A percentile compares a stretch with the other conserved stretches of the same genome.
phyloP scores from a whole-genome alignment of 2,888 invertebrate genomes.

The Latrodectus hesperus region DNA sequence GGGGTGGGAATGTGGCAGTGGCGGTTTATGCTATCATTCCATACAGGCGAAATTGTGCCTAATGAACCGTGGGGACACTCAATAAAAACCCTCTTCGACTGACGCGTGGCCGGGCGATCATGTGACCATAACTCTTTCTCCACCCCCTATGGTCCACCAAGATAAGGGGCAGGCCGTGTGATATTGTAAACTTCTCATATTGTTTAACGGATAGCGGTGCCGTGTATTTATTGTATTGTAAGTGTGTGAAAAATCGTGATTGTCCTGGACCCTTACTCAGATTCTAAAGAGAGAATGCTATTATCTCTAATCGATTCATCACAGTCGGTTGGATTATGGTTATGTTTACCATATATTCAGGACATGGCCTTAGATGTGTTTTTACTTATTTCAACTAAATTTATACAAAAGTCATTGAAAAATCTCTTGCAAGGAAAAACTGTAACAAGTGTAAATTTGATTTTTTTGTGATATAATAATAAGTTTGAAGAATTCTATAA shows the following conservation, averaged over 20 bases:
- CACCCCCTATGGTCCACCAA: conserved; percentile 29
- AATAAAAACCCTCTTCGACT: conserved; percentile 55
- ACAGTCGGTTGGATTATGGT: not conserved
- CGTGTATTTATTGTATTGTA: conserved; percentile 5
- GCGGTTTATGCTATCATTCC: conserved; percentile 56
- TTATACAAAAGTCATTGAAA: no score
- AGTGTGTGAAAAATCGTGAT: not conserved
- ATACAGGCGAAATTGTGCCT: conserved; percentile 65
- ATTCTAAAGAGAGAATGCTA: not conserved
- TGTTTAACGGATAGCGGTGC: not conserved
- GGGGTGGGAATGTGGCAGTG: conserved; percentile 52
- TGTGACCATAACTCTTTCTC: conserved; percentile 39
- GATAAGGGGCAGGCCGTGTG: conserved; percentile 25
- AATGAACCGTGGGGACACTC: conserved; percentile 67
- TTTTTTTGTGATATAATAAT: no score
- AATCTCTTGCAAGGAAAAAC: no score
- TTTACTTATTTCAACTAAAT: no score
- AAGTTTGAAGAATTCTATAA: no score
- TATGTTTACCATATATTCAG: not conserved
- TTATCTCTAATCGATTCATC: conserved; percentile 20
- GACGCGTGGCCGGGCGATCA: conserved; percentile 57
- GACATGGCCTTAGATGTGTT: no score
- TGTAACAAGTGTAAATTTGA: no score
- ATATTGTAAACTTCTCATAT: conserved; percentile 1
- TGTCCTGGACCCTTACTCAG: not conserved